These are phyloP conservation scores for Agriopis aurantiaria DNA, from an alignment of 2,888 invertebrate genomes.

Conservation along the genomic window DNA sequence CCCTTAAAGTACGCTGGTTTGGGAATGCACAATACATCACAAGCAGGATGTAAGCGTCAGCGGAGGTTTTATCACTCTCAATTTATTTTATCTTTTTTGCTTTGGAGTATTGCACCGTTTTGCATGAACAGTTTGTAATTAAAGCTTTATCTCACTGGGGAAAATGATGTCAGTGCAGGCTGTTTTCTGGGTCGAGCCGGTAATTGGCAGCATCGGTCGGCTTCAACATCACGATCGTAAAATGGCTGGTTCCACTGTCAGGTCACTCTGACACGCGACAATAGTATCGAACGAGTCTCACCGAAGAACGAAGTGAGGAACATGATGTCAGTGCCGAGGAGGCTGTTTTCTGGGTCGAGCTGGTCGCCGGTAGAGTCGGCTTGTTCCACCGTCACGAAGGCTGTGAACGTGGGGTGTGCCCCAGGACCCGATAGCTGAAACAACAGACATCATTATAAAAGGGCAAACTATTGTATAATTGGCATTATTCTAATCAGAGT, in stretches of 20 bases:
- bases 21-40: too few relatives aligned
- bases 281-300: slow-evolving; percentile 65
- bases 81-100: too few relatives aligned
- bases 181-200: slow-evolving; percentile 91
- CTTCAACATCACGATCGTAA: slow-evolving; percentile 91
- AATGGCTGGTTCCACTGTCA: too few relatives aligned
- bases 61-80: too few relatives aligned
- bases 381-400: slow-evolving; percentile 92
- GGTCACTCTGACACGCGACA: too few relatives aligned
- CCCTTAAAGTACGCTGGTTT: too few relatives aligned
- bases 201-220: slow-evolving; percentile 87
- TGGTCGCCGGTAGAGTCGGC: slow-evolving; percentile 87
- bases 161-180: slow-evolving; percentile 97
- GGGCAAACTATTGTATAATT: too few relatives aligned
- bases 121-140: too few relatives aligned
- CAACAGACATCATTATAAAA: too few relatives aligned
- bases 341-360: slow-evolving; percentile 91
- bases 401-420: slow-evolving; percentile 86
- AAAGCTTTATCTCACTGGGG: slow-evolving; percentile 76
- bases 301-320: slow-evolving; percentile 96
- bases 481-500: too few relatives aligned
- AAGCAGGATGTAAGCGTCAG: too few relatives aligned
- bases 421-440: slow-evolving; percentile 62
- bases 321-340: slow-evolving; percentile 97
- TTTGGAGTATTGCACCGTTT: too few relatives aligned